Evolutionary conservation across 2,797 vertebrate genomes (phyloP).

Genomic region (Paedocypris micromegethes): DNA sequence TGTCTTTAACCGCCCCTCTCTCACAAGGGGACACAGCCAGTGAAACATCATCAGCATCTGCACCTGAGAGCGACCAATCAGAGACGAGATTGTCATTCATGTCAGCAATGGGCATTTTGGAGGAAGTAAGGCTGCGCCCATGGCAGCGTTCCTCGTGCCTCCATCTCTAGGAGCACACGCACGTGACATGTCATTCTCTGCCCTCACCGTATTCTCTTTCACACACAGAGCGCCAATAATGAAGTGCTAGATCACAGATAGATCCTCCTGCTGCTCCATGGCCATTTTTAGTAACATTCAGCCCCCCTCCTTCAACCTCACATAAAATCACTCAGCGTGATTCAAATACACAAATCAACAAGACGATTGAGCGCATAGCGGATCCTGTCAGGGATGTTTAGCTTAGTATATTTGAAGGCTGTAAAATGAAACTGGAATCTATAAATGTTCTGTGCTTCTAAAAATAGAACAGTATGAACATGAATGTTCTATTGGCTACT

Average conservation of each 20-base stretch:
- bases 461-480: too few species aligned
- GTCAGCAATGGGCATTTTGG: slow-evolving; percentile 10
- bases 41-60: slow-evolving; percentile 40
- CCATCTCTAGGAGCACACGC: slow-evolving; percentile 7
- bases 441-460: too few species aligned
- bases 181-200: slow-evolving; percentile 4
- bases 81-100: slow-evolving; percentile 11
- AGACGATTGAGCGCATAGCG: not conserved
- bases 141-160: not conserved
- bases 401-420: not conserved
- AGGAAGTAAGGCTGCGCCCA: slow-evolving; percentile 1
- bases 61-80: slow-evolving; percentile 28
- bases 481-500: too few species aligned
- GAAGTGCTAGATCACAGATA: slow-evolving; percentile 25
- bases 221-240: slow-evolving; percentile 9
- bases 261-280: slow-evolving; percentile 29
- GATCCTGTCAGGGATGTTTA: slow-evolving; percentile 9
- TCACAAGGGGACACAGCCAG: slow-evolving; percentile 14
- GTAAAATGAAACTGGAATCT: not conserved
- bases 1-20: slow-evolving; percentile 12
- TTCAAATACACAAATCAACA: slow-evolving; percentile 12
- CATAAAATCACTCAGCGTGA: slow-evolving; percentile 34
- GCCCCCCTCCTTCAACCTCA: slow-evolving; percentile 24
- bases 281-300: slow-evolving; percentile 44
- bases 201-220: not conserved